Evolutionary conservation across 2,797 vertebrate species (phyloP).

Genomic region (Helarctos malayanus): DNA sequence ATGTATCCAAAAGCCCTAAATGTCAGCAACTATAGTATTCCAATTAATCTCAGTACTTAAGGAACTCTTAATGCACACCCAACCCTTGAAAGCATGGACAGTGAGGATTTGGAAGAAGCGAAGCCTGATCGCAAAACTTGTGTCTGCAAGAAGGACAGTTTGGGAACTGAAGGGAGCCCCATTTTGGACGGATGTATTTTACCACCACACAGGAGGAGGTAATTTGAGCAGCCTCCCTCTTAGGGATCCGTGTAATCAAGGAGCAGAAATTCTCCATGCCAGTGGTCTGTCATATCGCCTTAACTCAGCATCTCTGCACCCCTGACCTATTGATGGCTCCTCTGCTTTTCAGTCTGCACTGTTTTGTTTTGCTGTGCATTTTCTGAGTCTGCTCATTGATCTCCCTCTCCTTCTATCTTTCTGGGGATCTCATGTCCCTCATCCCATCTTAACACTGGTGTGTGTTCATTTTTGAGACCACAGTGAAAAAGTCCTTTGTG

Average conservation of each 20-base stretch:
- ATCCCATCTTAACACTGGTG: background rate
- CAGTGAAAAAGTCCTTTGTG: background rate
- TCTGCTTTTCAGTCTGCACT: slow-evolving; percentile 43
- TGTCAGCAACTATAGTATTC: background rate
- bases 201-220: background rate
- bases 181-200: background rate
- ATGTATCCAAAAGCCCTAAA: background rate
- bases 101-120: background rate
- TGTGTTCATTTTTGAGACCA: slow-evolving; percentile 22
- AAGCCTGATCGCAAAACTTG: background rate
- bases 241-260: slow-evolving; percentile 68
- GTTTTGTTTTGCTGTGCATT: slow-evolving; percentile 66
- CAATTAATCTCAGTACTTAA: slow-evolving; percentile 13
- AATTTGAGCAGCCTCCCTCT: slow-evolving; percentile 62
- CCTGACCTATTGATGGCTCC: slow-evolving; percentile 71
- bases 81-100: background rate
- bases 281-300: slow-evolving; percentile 75
- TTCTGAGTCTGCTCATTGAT: slow-evolving; percentile 62
- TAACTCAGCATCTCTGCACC: slow-evolving; percentile 68
- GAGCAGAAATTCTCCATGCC: slow-evolving; percentile 80
- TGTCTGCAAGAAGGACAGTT: background rate
- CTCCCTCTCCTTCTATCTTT: slow-evolving; percentile 32
- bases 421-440: background rate
- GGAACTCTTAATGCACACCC: background rate
- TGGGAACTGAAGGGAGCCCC: background rate